Evolutionary conservation across 2,113 vertebrate species (phyloP).

Genomic region (Anoplopoma fimbria): DNA sequence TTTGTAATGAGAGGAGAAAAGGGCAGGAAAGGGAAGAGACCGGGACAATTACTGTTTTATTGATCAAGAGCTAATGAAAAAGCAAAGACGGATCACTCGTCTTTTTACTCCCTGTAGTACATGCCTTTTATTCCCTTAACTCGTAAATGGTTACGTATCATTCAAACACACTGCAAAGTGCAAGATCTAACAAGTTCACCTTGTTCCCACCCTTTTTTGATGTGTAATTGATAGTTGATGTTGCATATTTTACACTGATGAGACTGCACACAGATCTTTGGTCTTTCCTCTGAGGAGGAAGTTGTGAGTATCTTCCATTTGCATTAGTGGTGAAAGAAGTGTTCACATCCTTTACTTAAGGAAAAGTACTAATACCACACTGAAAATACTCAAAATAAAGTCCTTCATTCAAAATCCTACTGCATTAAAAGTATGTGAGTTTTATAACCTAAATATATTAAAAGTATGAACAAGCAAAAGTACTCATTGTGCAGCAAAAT

Average conservation of each 20-base stretch:
- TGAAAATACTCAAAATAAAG: neutral
- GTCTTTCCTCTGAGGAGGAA: neutral
- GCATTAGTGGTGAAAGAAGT: neutral
- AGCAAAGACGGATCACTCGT: conserved; percentile 2
- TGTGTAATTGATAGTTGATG: neutral
- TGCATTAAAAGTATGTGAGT: neutral
- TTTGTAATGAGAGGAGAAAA: conserved; percentile 15
- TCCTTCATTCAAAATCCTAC: neutral
- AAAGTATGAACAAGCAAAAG: neutral
- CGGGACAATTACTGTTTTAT: conserved; percentile 37
- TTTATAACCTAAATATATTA: neutral
- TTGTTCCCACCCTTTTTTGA: neutral
- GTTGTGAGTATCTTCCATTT: neutral
- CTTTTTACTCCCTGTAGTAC: neutral
- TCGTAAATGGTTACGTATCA: neutral
- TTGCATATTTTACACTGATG: neutral
- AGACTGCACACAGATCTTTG: too few species aligned
- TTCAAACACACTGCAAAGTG: neutral
- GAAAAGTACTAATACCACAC: neutral
- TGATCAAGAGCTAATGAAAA: conserved; percentile 51
- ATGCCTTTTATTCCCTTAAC: conserved; percentile 5
- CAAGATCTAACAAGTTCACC: neutral
- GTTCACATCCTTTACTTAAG: neutral
- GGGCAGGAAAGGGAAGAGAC: neutral
- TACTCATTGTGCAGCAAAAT: neutral